A percentile compares a stretch with the other conserved stretches of the same genome.
phyloP scores from a whole-genome alignment of 2,797 vertebrate species.

The Tiaroga cobitis region DNA sequence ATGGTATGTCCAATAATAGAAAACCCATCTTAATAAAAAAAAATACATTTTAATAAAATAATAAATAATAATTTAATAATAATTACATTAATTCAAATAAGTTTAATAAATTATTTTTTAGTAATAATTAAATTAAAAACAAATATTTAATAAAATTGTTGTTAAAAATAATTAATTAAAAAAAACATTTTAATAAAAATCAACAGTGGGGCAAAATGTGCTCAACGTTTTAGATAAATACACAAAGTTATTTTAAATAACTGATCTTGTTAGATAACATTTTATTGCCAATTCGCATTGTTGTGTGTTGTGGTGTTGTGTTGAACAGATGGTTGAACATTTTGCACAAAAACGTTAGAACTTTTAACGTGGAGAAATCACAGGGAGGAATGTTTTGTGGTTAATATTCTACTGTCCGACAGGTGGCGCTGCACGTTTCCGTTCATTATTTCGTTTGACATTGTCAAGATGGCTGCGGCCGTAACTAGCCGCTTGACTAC shows the following conservation, averaged over 20 bases:
- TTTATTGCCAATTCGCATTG: neutral
- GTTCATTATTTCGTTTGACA: slow-evolving; percentile 60
- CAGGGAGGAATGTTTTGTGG: neutral
- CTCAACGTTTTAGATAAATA: neutral
- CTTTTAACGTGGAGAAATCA: neutral
- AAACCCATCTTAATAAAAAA: no score
- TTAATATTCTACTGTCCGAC: neutral
- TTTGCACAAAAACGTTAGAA: neutral
- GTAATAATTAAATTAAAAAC: no score
- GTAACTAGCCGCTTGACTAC: slow-evolving; percentile 69
- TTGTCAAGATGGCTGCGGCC: slow-evolving; percentile 80
- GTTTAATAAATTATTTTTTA: no score
- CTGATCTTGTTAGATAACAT: neutral
- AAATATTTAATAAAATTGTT: no score
- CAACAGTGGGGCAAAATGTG: neutral
- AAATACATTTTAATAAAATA: neutral
- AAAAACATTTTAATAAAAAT: neutral
- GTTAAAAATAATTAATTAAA: no score
- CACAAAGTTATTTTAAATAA: no score
- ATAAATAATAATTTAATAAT: no score
- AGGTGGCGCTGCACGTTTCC: slow-evolving; percentile 41
- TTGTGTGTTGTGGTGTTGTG: neutral
- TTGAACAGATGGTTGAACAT: no score
- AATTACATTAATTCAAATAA: no score
- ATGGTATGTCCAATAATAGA: neutral